Percentiles rank a stretch among this genome's conserved stretches.
Conservation (phyloP, 2,888 invertebrate genomes). For the Diogma glabrata region DNA sequence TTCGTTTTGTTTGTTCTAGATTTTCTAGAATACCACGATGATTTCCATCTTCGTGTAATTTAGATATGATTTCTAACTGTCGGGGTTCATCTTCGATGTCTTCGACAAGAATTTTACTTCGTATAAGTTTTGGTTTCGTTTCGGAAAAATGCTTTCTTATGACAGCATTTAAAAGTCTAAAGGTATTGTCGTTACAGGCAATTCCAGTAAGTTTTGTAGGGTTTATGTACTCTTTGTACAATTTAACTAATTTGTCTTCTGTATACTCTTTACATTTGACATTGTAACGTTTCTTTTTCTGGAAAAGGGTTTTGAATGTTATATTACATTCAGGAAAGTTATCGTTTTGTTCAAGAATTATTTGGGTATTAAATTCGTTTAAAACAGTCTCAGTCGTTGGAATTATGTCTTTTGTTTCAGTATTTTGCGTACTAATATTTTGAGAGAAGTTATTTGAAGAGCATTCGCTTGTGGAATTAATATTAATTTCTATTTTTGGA, state of each 20-base stretch:
- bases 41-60: constrained; percentile 9
- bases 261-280: background rate
- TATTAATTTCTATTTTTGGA: background rate
- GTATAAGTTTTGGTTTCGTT: background rate
- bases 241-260: background rate
- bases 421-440: too few relatives aligned
- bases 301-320: too few relatives aligned
- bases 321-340: background rate
- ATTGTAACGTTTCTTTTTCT: background rate
- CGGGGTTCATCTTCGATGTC: background rate
- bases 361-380: background rate
- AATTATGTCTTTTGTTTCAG: background rate
- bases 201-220: background rate
- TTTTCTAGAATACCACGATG: constrained; percentile 11
- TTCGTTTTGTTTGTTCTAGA: constrained; percentile 10
- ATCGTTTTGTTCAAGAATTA: background rate
- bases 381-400: background rate
- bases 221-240: background rate
- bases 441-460: too few relatives aligned
- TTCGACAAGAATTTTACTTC: background rate
- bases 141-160: background rate
- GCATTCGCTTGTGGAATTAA: background rate
- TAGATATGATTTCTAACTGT: background rate
- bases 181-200: background rate
- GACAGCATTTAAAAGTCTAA: background rate